Conservation (phyloP, 2,797 vertebrate genomes). For the Halcyon leucocephala region DNA sequence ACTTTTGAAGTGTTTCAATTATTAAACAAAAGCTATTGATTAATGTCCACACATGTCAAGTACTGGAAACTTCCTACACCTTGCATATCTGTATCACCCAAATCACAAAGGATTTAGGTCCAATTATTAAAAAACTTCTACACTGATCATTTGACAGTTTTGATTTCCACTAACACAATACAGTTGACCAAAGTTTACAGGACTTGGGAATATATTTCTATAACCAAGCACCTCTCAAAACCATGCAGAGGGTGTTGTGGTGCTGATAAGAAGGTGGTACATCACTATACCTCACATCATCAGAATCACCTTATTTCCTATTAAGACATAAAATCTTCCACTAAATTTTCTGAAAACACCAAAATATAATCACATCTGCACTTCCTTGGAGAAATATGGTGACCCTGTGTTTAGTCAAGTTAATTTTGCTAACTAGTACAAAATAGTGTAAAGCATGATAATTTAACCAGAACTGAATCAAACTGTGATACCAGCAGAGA, state of each 20-base stretch:
- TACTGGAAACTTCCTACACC: background rate
- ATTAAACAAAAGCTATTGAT: background rate
- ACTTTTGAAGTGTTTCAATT: background rate
- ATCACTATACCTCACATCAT: background rate
- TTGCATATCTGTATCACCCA: background rate
- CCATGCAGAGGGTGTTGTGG: background rate
- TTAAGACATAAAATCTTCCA: background rate
- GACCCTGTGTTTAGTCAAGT: background rate
- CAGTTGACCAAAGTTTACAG: background rate
- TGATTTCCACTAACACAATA: background rate
- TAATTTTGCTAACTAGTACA: background rate
- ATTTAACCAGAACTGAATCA: background rate
- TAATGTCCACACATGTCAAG: background rate
- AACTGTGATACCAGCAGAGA: background rate
- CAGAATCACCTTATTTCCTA: background rate
- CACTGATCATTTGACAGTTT: background rate
- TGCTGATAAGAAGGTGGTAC: background rate
- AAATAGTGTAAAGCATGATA: background rate
- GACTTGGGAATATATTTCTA: background rate
- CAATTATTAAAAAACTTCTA: background rate
- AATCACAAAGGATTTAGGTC: background rate
- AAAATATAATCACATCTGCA: background rate
- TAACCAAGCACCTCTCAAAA: background rate
- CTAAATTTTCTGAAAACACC: background rate
- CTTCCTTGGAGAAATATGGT: background rate